Evolutionary conservation across 2,888 invertebrate species (phyloP), one percentile per base, ranked within the genome.

Genomic region (Leucophora obtusa): DNA sequence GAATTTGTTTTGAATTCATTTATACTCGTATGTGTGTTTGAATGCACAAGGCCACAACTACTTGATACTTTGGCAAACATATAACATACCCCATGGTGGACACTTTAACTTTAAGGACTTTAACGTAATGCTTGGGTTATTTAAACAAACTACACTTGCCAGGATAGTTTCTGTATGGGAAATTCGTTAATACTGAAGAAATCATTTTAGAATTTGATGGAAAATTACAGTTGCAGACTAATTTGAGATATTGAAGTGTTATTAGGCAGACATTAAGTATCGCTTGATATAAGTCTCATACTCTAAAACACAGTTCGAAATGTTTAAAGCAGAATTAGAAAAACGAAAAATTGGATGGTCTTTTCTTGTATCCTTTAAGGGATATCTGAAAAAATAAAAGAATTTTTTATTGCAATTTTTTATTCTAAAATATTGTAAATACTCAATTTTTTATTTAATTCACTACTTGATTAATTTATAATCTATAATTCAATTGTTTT

Each of bases 211-310:
- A 54, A 43, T 76, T 50, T 8, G 11, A n/a, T 24, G 51, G 21
- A 8, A 15, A 35, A 54, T 35, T 24, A 58, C 9, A 21, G 38
- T 70, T 18, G 56, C 83, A 82, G 83, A 79, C 83, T 70, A 24
- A 79, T 83, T 77, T 79, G 83, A 77, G 82, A 81, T 51, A 38
- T 79, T 79, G 72, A 81, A 83, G 81, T 68, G 59, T 47, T 56
- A 53, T 70, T 75, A 62, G 66, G 82, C 79, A 79, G 83, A 81
- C 83, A 75, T 76, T 65, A 83, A 83, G 83, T 80, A 50, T 47
- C n/a, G 47, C 38, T 33, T 54, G 62, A 28, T 38, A 43, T 24
- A 68, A 62, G 66, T 62, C 43, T 53, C 58, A 21, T 43, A 70
- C 65, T 76, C 43, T 35, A 65, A 24, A 35, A 9, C 66, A 21